Evolutionary conservation across 2,113 vertebrate genomes (phyloP).

Genomic region (Platanista minor): DNA sequence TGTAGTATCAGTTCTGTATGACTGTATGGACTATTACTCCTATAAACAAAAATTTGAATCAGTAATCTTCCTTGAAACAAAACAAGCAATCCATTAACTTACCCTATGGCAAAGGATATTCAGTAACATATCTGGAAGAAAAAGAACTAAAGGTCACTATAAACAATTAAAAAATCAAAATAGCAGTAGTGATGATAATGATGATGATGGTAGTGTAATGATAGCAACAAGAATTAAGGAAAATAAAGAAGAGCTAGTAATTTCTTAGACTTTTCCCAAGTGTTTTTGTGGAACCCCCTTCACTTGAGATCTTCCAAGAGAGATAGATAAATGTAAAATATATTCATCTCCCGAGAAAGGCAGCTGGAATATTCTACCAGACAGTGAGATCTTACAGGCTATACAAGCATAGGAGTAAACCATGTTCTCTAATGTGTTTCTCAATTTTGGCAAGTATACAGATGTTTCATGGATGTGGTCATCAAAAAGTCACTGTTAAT

Average conservation of each 20-base stretch:
- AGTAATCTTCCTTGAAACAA: neutral
- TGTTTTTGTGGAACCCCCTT: neutral
- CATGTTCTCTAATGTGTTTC: neutral
- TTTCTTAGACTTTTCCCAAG: neutral
- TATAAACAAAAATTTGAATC: neutral
- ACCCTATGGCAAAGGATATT: neutral
- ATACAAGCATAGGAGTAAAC: neutral
- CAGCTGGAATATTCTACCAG: neutral
- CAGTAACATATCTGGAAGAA: neutral
- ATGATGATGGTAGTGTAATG: neutral
- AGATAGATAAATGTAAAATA: neutral
- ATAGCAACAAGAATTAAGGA: neutral
- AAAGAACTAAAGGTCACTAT: neutral
- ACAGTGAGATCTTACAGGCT: neutral
- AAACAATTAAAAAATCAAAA: neutral
- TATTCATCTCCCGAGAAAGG: neutral
- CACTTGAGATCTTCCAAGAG: neutral
- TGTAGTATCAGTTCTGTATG: neutral
- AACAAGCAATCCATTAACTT: neutral
- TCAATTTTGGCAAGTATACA: slow-evolving; percentile 21
- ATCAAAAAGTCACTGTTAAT: slow-evolving; percentile 37
- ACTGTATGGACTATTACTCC: neutral
- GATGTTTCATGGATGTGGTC: slow-evolving; percentile 7
- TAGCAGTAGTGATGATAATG: neutral
- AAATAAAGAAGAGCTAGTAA: neutral